These are phyloP conservation scores for Pelodiscus sinensis DNA, from an alignment of 2,113 vertebrate species.

Conservation along the genomic window DNA sequence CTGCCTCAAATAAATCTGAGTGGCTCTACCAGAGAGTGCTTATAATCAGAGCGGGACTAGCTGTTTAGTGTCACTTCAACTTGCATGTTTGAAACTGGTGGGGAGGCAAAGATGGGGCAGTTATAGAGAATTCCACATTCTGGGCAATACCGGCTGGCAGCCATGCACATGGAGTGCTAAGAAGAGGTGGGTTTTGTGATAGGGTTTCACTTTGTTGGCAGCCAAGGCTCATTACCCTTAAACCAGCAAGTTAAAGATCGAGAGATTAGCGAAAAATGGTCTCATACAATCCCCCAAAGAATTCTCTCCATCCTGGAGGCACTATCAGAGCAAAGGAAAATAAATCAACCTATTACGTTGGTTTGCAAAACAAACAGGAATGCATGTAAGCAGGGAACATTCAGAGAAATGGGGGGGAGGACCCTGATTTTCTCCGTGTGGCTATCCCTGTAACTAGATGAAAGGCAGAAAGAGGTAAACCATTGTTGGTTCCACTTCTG, in stretches of 20 bases:
- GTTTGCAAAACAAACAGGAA: not conserved
- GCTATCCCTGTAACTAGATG: not conserved
- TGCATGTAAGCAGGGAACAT: not conserved
- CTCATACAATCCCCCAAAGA: not conserved
- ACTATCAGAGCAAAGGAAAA: not conserved
- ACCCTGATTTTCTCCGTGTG: not conserved
- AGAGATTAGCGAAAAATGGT: not conserved
- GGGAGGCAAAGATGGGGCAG: not conserved
- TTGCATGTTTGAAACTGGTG: not conserved
- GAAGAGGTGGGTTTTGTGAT: not conserved
- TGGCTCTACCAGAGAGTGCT: not conserved
- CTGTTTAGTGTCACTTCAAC: not conserved
- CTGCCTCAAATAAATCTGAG: not conserved
- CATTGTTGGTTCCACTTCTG: not conserved
- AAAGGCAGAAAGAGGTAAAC: not conserved
- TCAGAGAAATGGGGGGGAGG: not conserved
- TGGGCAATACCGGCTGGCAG: not conserved
- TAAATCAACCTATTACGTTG: not conserved
- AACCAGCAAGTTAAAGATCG: not conserved
- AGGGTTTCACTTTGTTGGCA: not conserved
- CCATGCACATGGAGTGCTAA: not conserved
- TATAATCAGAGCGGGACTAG: not conserved
- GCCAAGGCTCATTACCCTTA: not conserved
- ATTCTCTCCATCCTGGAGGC: not conserved
- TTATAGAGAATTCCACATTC: not conserved